A percentile compares a stretch with the other conserved stretches of the same genome.
These are phyloP conservation scores for Embidobia sp. DNA, from an alignment of 2,888 invertebrate genomes.

Conservation along the genomic window DNA sequence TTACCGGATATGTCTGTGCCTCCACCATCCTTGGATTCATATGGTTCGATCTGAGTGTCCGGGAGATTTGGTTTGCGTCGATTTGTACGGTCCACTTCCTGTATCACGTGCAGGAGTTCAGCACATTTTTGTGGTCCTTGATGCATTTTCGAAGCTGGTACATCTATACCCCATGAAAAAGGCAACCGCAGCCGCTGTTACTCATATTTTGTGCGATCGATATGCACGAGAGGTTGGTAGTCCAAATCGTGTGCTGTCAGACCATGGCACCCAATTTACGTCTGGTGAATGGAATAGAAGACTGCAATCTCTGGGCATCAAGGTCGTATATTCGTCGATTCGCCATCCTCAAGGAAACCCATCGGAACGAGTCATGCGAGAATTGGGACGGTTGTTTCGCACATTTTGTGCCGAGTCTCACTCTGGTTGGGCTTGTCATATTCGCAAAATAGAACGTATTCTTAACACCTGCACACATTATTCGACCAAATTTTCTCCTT, in stretches of 20 bases:
- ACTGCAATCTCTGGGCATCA: background rate
- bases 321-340: conserved; percentile 18
- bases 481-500: conserved; percentile 17
- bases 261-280: conserved; percentile 59
- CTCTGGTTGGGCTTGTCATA: conserved; percentile 12
- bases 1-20: too few species aligned
- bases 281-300: conserved; percentile 49
- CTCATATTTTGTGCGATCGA: conserved; percentile 20
- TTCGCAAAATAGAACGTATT: background rate
- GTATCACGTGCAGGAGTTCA: conserved; percentile 2
- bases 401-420: conserved; percentile 22
- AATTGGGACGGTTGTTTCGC: conserved; percentile 42
- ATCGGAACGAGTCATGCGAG: conserved; percentile 63
- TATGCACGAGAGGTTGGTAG: conserved; percentile 14
- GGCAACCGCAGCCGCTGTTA: conserved; percentile 54
- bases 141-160: conserved; percentile 13
- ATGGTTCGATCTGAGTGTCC: too few species aligned
- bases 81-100: conserved; percentile 26
- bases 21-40: too few species aligned
- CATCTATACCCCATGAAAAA: conserved; percentile 47
- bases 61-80: conserved; percentile 4
- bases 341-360: conserved; percentile 66
- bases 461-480: conserved; percentile 19
- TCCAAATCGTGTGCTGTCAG: conserved; percentile 26
- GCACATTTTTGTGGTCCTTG: conserved; percentile 22